A percentile compares a stretch with the other conserved stretches of the same genome.
Evolutionary conservation across 1,140 invertebrate genomes (phyloP).

Genomic region (Lepidostoma basale): DNA sequence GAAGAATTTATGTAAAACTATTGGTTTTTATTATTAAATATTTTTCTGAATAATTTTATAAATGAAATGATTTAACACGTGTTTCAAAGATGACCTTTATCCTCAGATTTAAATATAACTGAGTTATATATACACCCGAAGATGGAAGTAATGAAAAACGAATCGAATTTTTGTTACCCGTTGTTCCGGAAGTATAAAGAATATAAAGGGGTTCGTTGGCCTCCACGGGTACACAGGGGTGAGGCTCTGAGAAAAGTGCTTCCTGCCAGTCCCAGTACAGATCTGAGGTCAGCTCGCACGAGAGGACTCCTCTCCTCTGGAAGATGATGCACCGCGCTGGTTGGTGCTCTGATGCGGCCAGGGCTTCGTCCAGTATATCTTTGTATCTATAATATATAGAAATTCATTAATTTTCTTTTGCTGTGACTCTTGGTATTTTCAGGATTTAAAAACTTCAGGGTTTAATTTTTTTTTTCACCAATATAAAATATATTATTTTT

Average conservation of each 20-base stretch:
- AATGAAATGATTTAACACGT: too few species aligned
- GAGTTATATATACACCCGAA: too few species aligned
- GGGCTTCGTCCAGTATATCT: constrained; percentile 84
- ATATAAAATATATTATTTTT: too few species aligned
- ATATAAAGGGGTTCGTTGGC: constrained; percentile 91
- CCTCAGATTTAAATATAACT: too few species aligned
- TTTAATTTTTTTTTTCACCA: too few species aligned
- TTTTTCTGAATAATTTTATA: too few species aligned
- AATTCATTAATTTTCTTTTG: neutral
- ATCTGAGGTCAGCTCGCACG: constrained; percentile 64
- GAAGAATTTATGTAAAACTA: too few species aligned
- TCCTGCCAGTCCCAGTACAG: constrained; percentile 81
- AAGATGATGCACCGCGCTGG: constrained; percentile 81
- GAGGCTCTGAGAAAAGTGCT: constrained; percentile 67
- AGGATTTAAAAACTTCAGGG: too few species aligned
- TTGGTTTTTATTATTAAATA: too few species aligned
- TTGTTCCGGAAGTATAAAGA: constrained; percentile 92
- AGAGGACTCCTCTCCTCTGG: constrained; percentile 72
- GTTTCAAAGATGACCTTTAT: too few species aligned
- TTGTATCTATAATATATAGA: constrained; percentile 71
- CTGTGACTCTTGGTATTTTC: too few species aligned
- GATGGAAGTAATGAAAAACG: too few species aligned
- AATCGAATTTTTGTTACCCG: constrained; percentile 66
- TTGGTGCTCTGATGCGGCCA: constrained; percentile 72
- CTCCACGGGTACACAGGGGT: constrained; percentile 83